These are phyloP conservation scores for Uropetala carovei DNA, from an alignment of 2,888 invertebrate species.

Conservation along the genomic window DNA sequence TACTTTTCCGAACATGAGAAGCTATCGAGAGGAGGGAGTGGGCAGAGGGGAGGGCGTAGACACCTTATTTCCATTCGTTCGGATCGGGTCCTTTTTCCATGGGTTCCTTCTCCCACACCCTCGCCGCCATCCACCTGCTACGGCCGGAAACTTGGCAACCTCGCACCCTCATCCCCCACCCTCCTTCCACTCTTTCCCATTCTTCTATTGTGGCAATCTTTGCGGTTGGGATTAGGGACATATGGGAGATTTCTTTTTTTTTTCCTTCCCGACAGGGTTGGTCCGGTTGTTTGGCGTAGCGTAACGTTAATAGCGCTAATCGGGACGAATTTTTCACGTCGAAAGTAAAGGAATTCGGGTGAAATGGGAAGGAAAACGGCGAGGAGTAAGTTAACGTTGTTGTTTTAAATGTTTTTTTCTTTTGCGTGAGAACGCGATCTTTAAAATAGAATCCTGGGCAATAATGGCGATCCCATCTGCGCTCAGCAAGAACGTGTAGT, in stretches of 20 bases:
- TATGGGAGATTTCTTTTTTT: slow-evolving; percentile 14
- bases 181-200: neutral
- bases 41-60: neutral
- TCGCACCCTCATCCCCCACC: neutral
- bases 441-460: neutral
- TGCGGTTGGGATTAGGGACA: slow-evolving; percentile 29
- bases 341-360: neutral
- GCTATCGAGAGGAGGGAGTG: neutral
- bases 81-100: neutral
- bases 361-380: neutral
- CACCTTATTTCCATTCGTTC: neutral
- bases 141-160: slow-evolving; percentile 5
- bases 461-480: neutral
- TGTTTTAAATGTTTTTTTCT: neutral
- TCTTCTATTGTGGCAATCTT: slow-evolving; percentile 22
- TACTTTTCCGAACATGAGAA: neutral
- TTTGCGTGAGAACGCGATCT: neutral
- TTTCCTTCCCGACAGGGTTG: neutral
- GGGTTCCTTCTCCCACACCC: neutral
- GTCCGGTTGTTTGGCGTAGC: neutral
- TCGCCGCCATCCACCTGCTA: slow-evolving; percentile 18
- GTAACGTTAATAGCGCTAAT: slow-evolving; percentile 13
- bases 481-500: neutral
- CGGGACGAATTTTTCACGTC: neutral
- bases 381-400: neutral